Conservation (phyloP, 2,888 invertebrate species). For the Sinopyrophorus schimmeli region DNA sequence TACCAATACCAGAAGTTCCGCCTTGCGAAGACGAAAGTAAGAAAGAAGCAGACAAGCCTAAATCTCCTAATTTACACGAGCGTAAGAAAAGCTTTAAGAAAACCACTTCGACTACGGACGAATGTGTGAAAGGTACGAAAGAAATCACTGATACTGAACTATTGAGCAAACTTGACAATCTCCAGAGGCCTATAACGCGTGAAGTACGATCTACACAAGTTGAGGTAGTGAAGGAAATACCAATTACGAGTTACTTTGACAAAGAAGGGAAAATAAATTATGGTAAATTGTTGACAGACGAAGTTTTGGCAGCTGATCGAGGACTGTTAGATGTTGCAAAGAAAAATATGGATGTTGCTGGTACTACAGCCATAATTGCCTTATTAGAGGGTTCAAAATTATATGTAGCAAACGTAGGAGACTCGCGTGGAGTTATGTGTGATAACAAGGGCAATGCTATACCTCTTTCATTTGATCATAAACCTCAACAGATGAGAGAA, state of each 20-base stretch:
- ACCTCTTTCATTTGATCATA: slow-evolving; percentile 93
- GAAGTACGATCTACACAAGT: slow-evolving; percentile 61
- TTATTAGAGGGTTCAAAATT: slow-evolving; percentile 79
- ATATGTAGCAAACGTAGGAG: slow-evolving; percentile 95
- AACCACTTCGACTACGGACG: slow-evolving; percentile 60
- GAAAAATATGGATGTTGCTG: slow-evolving; percentile 74
- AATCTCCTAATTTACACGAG: slow-evolving; percentile 55
- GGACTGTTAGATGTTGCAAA: slow-evolving; percentile 82
- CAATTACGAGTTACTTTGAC: slow-evolving; percentile 68
- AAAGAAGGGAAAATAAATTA: slow-evolving; percentile 76
- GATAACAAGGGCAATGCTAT: slow-evolving; percentile 87
- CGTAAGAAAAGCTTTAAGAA: slow-evolving; percentile 70
- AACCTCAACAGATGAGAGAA: slow-evolving; percentile 94
- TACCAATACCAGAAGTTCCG: slow-evolving; percentile 33
- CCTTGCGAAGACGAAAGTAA: slow-evolving; percentile 53
- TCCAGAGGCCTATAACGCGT: slow-evolving; percentile 64
- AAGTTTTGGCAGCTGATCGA: slow-evolving; percentile 83
- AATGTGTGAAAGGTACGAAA: slow-evolving; percentile 54
- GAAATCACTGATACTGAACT: slow-evolving; percentile 72
- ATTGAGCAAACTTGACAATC: slow-evolving; percentile 66
- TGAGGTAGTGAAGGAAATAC: slow-evolving; percentile 56
- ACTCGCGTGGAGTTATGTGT: slow-evolving; percentile 95
- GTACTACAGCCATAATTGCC: slow-evolving; percentile 91
- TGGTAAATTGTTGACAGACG: slow-evolving; percentile 81
- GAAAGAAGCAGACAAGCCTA: slow-evolving; percentile 52